These are phyloP conservation scores for Pseudochaenichthys georgianus DNA, from an alignment of 2,797 vertebrate species.

Conservation along the genomic window DNA sequence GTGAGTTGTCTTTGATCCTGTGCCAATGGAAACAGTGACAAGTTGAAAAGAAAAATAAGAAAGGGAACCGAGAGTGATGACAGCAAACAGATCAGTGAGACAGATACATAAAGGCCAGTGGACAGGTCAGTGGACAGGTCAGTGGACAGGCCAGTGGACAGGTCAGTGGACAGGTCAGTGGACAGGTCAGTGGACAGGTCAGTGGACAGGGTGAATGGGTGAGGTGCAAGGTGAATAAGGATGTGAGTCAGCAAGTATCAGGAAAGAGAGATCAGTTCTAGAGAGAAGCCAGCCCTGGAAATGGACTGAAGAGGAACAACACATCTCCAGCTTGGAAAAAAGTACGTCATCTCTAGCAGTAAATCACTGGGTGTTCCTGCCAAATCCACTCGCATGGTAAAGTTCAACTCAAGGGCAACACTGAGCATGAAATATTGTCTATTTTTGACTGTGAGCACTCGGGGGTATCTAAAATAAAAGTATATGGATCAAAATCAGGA, in stretches of 20 bases:
- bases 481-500: not conserved
- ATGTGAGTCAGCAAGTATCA: slow-evolving; percentile 45
- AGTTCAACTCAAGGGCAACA: slow-evolving; percentile 34
- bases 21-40: slow-evolving; percentile 44
- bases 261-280: slow-evolving; percentile 12
- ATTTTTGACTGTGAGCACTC: not conserved
- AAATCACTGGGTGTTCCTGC: slow-evolving; percentile 3
- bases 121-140: slow-evolving; percentile 41
- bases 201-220: slow-evolving; percentile 25
- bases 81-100: slow-evolving; percentile 25
- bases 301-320: slow-evolving; percentile 2
- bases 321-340: slow-evolving; percentile 22
- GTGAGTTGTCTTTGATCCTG: slow-evolving; percentile 23
- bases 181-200: slow-evolving; percentile 32
- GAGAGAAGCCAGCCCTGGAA: slow-evolving; percentile 4
- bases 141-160: slow-evolving; percentile 39
- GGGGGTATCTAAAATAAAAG: not conserved
- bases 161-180: slow-evolving; percentile 16
- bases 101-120: slow-evolving; percentile 13
- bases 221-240: slow-evolving; percentile 18
- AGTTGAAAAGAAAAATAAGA: slow-evolving; percentile 18
- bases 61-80: slow-evolving; percentile 24
- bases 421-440: not conserved
- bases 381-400: slow-evolving; percentile 23
- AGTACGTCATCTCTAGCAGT: not conserved